A percentile compares a stretch with the other conserved stretches of the same genome.
Evolutionary conservation across 2,797 vertebrate genomes (phyloP).

Genomic region (Synaphobranchus kaupii): DNA sequence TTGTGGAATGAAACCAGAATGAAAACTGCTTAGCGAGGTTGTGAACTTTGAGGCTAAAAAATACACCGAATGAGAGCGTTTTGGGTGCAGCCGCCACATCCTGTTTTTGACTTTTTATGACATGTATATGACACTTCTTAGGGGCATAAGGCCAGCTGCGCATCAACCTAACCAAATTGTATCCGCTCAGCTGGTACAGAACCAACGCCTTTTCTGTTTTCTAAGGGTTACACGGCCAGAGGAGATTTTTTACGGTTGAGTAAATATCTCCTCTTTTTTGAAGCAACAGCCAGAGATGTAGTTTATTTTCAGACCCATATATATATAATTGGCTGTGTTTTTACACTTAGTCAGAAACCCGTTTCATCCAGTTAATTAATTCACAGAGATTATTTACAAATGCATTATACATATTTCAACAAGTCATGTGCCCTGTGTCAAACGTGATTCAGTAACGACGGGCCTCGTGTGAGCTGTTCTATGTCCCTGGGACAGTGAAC

Average conservation of each 20-base stretch:
- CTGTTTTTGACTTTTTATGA: neutral
- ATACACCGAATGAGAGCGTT: neutral
- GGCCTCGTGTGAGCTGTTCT: neutral
- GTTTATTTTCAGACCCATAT: too few species aligned
- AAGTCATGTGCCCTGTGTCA: neutral
- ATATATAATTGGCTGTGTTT: neutral
- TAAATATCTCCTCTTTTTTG: neutral
- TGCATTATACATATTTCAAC: neutral
- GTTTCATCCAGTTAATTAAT: neutral
- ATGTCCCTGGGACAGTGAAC: neutral
- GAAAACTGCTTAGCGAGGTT: neutral
- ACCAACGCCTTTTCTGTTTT: neutral
- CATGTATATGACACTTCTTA: neutral
- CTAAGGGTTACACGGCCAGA: neutral
- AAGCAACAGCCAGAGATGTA: too few species aligned
- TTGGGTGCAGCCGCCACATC: neutral
- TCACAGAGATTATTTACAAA: neutral
- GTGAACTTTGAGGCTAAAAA: too few species aligned
- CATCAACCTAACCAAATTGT: too few species aligned
- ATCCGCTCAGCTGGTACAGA: neutral
- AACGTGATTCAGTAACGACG: neutral
- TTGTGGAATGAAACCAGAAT: neutral
- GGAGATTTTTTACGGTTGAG: neutral
- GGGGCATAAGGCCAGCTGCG: neutral
- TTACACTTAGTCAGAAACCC: neutral